Conservation (phyloP, 2,888 invertebrate species). For the Ethmia dodecea region DNA sequence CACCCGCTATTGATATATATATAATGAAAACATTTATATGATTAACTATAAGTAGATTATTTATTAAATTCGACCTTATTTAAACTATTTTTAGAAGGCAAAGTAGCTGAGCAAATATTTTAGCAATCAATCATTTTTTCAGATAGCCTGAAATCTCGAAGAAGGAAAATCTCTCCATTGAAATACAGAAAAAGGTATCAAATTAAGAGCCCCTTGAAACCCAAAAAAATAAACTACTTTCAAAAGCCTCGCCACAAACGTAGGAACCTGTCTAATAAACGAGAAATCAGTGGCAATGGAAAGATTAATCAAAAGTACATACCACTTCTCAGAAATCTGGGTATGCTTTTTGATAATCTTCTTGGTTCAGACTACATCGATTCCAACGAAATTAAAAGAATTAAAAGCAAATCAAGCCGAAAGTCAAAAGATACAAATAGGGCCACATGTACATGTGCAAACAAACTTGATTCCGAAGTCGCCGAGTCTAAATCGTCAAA, state of each 20-base stretch:
- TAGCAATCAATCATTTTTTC: conserved; percentile 16
- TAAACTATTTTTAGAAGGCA: too few species aligned
- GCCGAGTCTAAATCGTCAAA: conserved; percentile 35
- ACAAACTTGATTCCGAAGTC: conserved; percentile 21
- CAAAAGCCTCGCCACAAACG: conserved; percentile 34
- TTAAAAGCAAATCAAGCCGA: conserved; percentile 33
- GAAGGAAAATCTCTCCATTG: conserved; percentile 34
- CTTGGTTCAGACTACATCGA: conserved; percentile 45
- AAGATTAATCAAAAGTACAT: conserved; percentile 49
- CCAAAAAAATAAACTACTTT: conserved; percentile 41
- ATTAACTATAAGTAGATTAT: too few species aligned
- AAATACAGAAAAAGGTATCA: conserved; percentile 46
- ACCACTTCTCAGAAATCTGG: conserved; percentile 59
- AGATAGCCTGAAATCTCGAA: conserved; percentile 23
- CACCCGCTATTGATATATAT: too few species aligned
- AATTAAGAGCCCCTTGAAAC: conserved; percentile 48
- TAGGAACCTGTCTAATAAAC: conserved; percentile 43
- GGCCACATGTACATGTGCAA: conserved; percentile 32
- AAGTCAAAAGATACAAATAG: conserved; percentile 26
- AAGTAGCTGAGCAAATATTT: neutral
- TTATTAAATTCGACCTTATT: too few species aligned
- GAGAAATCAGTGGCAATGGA: conserved; percentile 46
- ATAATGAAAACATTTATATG: too few species aligned
- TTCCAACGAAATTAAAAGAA: conserved; percentile 30
- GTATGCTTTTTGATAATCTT: conserved; percentile 61